Conservation (phyloP, 2,888 invertebrate genomes). For the Magallana nippona region DNA sequence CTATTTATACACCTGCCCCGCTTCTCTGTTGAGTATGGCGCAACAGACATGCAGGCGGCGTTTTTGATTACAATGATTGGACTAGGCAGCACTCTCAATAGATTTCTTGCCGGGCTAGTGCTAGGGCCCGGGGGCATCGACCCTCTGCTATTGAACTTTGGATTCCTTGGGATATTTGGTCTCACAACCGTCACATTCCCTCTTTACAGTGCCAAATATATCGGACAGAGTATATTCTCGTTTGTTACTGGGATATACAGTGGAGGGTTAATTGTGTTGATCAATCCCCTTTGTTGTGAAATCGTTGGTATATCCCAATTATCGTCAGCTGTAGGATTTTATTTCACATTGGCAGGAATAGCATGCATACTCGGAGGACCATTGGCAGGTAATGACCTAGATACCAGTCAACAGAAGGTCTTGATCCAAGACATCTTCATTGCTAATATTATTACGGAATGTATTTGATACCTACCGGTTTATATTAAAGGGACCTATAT, state of each 20-base stretch:
- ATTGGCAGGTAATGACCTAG: conserved; percentile 42
- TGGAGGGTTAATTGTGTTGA: conserved; percentile 43
- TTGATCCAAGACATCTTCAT: no score
- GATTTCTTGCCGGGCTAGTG: conserved; percentile 39
- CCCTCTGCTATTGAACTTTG: conserved; percentile 45
- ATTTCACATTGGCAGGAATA: conserved; percentile 35
- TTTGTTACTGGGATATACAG: conserved; percentile 43
- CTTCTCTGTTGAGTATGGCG: conserved; percentile 41
- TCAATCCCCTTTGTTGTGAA: conserved; percentile 41
- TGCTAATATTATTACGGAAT: no score
- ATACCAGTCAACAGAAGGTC: no score
- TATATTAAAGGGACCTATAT: no score
- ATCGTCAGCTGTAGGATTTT: conserved; percentile 42
- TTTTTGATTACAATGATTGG: conserved; percentile 44
- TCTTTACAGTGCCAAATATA: conserved; percentile 40
- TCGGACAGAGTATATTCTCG: conserved; percentile 40
- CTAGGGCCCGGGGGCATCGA: conserved; percentile 41
- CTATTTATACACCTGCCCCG: conserved; percentile 47
- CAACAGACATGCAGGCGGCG: conserved; percentile 39
- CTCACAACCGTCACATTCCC: conserved; percentile 43
- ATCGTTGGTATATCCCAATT: conserved; percentile 42
- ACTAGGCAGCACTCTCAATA: conserved; percentile 44
- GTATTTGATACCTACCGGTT: no score
- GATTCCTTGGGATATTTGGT: conserved; percentile 42
- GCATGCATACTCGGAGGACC: conserved; percentile 43